Percentiles rank a stretch among this genome's conserved stretches.
Conservation (phyloP, 2,888 invertebrate species). For the Dromius quadrimaculatus region DNA sequence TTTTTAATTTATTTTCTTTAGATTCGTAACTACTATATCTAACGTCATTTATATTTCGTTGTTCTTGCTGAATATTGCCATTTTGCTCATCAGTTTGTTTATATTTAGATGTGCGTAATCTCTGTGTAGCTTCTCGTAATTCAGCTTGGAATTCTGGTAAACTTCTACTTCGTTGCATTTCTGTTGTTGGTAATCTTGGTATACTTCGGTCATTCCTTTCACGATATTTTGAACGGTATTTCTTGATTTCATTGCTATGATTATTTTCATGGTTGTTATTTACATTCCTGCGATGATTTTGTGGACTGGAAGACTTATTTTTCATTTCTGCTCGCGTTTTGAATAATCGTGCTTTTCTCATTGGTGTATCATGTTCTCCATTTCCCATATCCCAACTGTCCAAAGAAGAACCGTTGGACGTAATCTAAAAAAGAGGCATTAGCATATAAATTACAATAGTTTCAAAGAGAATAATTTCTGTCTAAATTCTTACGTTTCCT, state of each 20-base stretch:
- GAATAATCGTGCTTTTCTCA: slow-evolving; percentile 76
- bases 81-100: slow-evolving; percentile 53
- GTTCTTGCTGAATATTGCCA: too few species aligned
- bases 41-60: slow-evolving; percentile 41
- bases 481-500: slow-evolving; percentile 25
- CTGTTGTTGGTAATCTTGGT: slow-evolving; percentile 60
- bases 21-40: slow-evolving; percentile 66
- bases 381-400: slow-evolving; percentile 72
- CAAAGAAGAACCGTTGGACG: slow-evolving; percentile 68
- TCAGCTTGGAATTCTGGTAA: slow-evolving; percentile 71
- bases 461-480: slow-evolving; percentile 45
- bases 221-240: slow-evolving; percentile 22
- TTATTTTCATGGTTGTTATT: slow-evolving; percentile 30
- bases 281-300: slow-evolving; percentile 56
- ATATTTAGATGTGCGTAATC: slow-evolving; percentile 59
- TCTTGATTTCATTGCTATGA: slow-evolving; percentile 29
- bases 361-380: slow-evolving; percentile 65
- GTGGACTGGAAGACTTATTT: slow-evolving; percentile 65
- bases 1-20: slow-evolving; percentile 69
- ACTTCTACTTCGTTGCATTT: slow-evolving; percentile 66
- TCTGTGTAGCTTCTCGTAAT: slow-evolving; percentile 65
- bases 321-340: slow-evolving; percentile 81
- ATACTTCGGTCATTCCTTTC: slow-evolving; percentile 53
- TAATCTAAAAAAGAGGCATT: not conserved
- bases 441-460: slow-evolving; percentile 54